Evolutionary conservation across 2,797 vertebrate species (phyloP).

Genomic region (Microctenopoma steveboyesi): DNA sequence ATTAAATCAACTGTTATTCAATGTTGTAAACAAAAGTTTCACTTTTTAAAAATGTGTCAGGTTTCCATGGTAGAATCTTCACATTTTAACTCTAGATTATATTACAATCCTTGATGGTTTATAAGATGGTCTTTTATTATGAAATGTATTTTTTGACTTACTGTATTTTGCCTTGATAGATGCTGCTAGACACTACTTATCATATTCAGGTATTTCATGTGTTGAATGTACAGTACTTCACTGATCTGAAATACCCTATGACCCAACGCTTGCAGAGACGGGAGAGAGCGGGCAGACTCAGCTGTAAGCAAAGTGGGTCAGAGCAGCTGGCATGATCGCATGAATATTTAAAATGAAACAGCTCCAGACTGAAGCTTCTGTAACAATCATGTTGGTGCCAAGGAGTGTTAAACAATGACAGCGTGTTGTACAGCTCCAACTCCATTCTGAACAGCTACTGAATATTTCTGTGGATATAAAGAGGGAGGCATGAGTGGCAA

Average conservation of each 20-base stretch:
- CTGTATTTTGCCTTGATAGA: background rate
- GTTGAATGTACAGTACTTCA: conserved; percentile 43
- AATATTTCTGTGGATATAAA: conserved; percentile 33
- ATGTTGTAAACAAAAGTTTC: too few relatives aligned
- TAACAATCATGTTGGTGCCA: conserved; percentile 58
- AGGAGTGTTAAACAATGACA: conserved; percentile 68
- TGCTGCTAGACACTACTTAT: background rate
- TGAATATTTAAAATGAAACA: conserved; percentile 77
- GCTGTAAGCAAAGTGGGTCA: conserved; percentile 79
- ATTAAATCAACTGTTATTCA: too few relatives aligned
- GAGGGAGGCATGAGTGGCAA: background rate
- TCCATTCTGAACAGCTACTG: conserved; percentile 46
- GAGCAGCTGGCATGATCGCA: conserved; percentile 68
- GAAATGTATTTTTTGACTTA: too few relatives aligned
- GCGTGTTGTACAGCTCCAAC: conserved; percentile 47
- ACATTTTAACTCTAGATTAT: background rate
- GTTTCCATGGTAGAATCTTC: background rate
- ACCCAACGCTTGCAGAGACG: conserved; percentile 52
- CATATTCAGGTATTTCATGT: conserved; percentile 28
- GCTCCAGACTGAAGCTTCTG: conserved; percentile 59
- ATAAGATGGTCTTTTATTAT: background rate
- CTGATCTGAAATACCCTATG: conserved; percentile 49
- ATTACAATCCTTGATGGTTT: background rate
- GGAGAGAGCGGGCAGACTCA: conserved; percentile 56
- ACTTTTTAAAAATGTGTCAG: too few relatives aligned